Conservation (phyloP, 2,797 vertebrate species). For the Sandelia bainsii region DNA sequence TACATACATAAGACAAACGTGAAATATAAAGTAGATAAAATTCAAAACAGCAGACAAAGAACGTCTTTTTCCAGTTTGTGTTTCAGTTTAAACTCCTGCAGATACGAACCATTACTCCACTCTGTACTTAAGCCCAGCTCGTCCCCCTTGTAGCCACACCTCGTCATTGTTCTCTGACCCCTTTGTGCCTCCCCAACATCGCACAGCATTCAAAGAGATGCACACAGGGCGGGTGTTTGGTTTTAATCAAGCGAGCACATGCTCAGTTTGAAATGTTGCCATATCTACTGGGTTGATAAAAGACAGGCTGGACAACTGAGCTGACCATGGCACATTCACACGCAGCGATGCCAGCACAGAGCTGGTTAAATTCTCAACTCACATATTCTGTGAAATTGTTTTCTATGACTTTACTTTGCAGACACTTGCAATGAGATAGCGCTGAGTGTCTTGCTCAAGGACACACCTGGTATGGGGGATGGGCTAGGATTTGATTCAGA, state of each 20-base stretch:
- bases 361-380: neutral
- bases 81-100: neutral
- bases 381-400: constrained; percentile 6
- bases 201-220: constrained; percentile 1
- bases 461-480: no score
- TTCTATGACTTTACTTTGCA: no score
- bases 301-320: constrained; percentile 14
- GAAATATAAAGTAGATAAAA: no score
- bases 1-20: no score
- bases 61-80: neutral
- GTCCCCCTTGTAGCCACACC: constrained; percentile 45
- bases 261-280: constrained; percentile 38
- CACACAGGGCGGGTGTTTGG: neutral
- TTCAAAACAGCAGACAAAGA: no score
- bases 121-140: neutral
- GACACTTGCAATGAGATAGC: no score
- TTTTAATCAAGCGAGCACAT: constrained; percentile 51
- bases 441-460: no score
- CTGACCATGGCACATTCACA: neutral
- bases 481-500: no score
- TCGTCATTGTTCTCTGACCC: constrained; percentile 29
- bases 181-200: neutral
- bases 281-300: constrained; percentile 31
- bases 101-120: neutral
- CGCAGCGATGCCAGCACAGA: neutral